Evolutionary conservation across 2,113 vertebrate species (phyloP), one percentile per base, ranked within the genome.

Genomic region (Istiophorus platypterus): DNA sequence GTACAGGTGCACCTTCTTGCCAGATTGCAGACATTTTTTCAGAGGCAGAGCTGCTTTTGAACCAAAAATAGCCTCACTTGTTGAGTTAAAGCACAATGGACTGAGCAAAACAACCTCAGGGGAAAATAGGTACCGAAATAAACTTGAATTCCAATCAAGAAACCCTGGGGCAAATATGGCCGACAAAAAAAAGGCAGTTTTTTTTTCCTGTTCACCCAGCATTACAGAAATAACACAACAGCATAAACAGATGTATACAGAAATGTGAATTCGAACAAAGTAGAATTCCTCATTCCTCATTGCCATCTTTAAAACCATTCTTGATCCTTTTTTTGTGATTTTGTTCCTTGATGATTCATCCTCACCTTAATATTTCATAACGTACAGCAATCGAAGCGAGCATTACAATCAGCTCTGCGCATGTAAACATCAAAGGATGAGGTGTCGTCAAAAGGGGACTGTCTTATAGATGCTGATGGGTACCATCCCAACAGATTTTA

Each of bases 381-480:
- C 2, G 0, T 66, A 65, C 81, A 67, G 47, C 42, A 67, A 31
- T 54, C 49, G 15, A 72, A 80, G 66, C 54, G 27, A 67, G 70
- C 57, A 62, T 68, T 26, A 77, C 71, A 68, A 65, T 83, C 41
- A 78, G 71, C 67, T 62, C 4, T 45, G 66, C 14, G 34, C 74
- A 61, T 69, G 72, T 87, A 59, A 78, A 72, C 62, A 72, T 79
- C 72, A 84, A 85, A 86, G 52, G 24, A 41, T n/a, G 69, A 68
- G 56, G 58, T 76, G 57, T 80, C 47, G 57, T 80, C 47, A 63
- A 58, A 77, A 73, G 51, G 63, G 4, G n/a, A 27, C 37, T 31
- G 26, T 52, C 34, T 70, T 57, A 17, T 49, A 52, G 51, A 72
- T 45, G 72, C 63, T 72, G 76, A 78, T 59, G 24, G 24, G 51